Conservation (phyloP, 1,140 invertebrate genomes). For the Gonatopus flavifemur region DNA sequence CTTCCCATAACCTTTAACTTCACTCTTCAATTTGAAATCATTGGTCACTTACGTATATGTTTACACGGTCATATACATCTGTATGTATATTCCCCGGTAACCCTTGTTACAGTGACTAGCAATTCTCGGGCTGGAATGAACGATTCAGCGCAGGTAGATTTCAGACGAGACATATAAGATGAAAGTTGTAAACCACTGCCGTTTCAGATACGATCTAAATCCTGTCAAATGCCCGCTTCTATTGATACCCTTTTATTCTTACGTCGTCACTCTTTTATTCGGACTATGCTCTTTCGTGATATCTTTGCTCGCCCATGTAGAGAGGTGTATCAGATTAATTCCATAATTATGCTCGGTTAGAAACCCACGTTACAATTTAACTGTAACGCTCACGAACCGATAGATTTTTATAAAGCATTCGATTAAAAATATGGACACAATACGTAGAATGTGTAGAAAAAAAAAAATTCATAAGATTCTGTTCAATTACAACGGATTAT, state of each 20-base stretch:
- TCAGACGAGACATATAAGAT: constrained; percentile 24
- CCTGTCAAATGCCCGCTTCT: constrained; percentile 44
- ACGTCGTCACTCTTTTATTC: constrained; percentile 45
- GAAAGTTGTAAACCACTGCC: constrained; percentile 48
- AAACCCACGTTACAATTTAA: constrained; percentile 5
- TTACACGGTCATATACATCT: constrained; percentile 9
- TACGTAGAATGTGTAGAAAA: not conserved
- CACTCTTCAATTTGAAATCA: too few species aligned
- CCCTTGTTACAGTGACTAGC: constrained; percentile 26
- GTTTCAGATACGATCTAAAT: constrained; percentile 52
- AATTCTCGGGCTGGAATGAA: constrained; percentile 14
- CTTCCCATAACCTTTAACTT: too few species aligned
- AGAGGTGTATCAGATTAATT: constrained; percentile 23
- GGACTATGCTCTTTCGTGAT: constrained; percentile 17
- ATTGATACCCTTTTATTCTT: constrained; percentile 48
- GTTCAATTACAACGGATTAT: not conserved
- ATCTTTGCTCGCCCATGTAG: too few species aligned
- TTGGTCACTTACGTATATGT: too few species aligned
- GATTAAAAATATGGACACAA: not conserved
- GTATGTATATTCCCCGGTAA: constrained; percentile 7
- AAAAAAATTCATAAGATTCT: not conserved
- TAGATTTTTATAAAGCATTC: not conserved
- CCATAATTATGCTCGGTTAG: constrained; percentile 21
- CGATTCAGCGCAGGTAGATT: constrained; percentile 19
- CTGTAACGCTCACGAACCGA: not conserved